Evolutionary conservation across 2,888 invertebrate genomes (phyloP).

Genomic region (Polietes domitor): DNA sequence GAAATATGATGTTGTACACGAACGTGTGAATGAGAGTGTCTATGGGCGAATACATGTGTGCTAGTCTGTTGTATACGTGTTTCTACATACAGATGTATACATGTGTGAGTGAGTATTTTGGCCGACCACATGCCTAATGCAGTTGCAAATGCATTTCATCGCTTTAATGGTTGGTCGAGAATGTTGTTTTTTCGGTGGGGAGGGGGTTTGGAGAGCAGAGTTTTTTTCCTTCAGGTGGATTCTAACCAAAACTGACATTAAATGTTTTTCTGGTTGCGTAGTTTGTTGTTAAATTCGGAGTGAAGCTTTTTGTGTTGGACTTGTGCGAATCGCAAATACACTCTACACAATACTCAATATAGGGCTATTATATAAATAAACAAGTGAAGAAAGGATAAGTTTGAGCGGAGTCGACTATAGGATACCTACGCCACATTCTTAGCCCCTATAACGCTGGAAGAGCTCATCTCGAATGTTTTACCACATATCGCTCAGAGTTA

Average conservation of each 20-base stretch:
- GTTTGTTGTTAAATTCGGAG: background rate
- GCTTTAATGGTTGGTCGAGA: constrained; percentile 34
- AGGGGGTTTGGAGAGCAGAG: background rate
- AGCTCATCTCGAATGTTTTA: too few species aligned
- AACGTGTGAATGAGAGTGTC: background rate
- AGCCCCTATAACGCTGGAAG: too few species aligned
- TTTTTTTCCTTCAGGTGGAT: background rate
- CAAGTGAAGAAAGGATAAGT: too few species aligned
- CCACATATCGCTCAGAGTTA: too few species aligned
- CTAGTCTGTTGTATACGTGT: too few species aligned
- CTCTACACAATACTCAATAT: background rate
- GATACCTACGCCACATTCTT: too few species aligned
- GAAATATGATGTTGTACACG: background rate
- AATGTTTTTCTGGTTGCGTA: background rate
- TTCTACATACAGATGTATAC: too few species aligned
- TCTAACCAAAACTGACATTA: background rate
- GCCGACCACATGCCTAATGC: constrained; percentile 51
- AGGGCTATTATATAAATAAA: background rate
- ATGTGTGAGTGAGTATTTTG: constrained; percentile 40
- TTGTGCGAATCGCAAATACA: background rate
- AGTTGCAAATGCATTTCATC: constrained; percentile 52
- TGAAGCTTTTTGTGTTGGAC: too few species aligned
- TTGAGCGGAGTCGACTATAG: too few species aligned
- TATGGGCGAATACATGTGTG: background rate
- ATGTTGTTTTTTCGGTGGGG: background rate